Evolutionary conservation across 2,797 vertebrate genomes (phyloP).

Genomic region (Poeciliopsis infans): DNA sequence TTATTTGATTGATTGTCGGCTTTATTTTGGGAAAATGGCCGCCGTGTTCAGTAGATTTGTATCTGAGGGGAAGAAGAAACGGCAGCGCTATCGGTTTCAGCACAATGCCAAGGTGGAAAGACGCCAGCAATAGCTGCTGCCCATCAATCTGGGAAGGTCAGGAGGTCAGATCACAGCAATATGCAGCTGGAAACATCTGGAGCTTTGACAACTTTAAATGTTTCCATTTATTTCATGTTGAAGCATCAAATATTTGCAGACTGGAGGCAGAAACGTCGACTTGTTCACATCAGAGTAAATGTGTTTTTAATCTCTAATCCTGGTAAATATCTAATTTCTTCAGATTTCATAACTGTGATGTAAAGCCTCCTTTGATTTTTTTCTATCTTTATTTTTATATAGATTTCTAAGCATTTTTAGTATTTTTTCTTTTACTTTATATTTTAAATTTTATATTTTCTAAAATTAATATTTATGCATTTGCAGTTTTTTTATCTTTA

Average conservation of each 20-base stretch:
- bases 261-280: not conserved
- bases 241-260: not conserved
- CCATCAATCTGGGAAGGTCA: not conserved
- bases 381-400: not conserved
- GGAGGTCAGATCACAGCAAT: not conserved
- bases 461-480: no score
- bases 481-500: not conserved
- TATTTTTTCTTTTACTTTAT: not conserved
- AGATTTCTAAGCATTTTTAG: no score
- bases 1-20: not conserved
- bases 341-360: not conserved
- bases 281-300: not conserved
- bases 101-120: not conserved
- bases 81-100: not conserved
- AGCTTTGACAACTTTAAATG: not conserved
- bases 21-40: not conserved
- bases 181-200: not conserved
- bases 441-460: no score
- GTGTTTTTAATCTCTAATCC: not conserved
- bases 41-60: not conserved
- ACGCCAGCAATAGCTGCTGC: not conserved
- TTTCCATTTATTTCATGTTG: not conserved
- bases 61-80: not conserved
- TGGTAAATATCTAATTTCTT: not conserved
- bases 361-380: not conserved